Percentiles rank a stretch among this genome's conserved stretches.
Conservation (phyloP, 35 echinoderm and acorn worm genomes). For the Heliocidaris erythrogramma region DNA sequence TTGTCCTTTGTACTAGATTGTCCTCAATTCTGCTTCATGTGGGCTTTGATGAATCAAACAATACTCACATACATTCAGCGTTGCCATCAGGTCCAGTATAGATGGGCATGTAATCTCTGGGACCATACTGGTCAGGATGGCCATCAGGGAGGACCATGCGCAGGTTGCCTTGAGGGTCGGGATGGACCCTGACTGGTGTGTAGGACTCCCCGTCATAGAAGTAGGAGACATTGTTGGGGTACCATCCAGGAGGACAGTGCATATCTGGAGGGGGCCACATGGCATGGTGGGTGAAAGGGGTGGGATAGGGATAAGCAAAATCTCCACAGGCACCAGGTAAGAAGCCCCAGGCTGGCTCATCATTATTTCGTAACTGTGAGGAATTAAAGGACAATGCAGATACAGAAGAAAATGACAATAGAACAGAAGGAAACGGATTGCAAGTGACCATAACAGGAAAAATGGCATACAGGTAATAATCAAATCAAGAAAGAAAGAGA, state of each 20-base stretch:
- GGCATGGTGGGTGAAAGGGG: background rate
- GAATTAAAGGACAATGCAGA: background rate
- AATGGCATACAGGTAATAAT: no score
- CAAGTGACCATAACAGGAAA: no score
- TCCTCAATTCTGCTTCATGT: background rate
- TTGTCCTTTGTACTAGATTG: no score
- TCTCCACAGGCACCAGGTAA: background rate
- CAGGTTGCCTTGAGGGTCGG: background rate
- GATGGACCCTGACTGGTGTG: background rate
- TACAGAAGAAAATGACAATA: background rate
- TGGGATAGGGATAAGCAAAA: background rate
- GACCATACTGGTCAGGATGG: slow-evolving; percentile 11
- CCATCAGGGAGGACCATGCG: background rate
- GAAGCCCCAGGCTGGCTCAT: background rate
- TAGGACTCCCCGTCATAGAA: background rate
- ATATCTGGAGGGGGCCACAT: background rate
- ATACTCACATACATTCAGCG: background rate
- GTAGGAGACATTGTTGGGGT: background rate
- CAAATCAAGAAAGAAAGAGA: no score
- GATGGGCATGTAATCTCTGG: background rate
- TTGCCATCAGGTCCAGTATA: background rate
- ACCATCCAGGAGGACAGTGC: background rate
- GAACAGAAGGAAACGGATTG: background rate
- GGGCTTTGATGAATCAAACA: background rate
- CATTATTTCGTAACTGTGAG: background rate